Evolutionary conservation across 2,888 invertebrate species (phyloP), one percentile per base, ranked within the genome.

Genomic region (Acanthacorydalis orientalis): DNA sequence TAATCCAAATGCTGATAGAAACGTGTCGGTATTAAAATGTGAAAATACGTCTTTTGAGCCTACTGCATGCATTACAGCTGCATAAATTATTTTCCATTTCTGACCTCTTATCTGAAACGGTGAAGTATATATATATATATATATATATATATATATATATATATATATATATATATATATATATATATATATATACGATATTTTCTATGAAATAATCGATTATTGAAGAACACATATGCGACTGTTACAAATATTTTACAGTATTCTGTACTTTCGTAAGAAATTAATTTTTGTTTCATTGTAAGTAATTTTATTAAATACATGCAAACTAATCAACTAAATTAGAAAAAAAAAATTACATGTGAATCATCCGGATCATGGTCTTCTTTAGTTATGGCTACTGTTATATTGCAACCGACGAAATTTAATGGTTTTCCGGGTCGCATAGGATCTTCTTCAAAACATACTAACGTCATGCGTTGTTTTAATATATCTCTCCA

Each of bases 391-490:
- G 16, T n/a, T 2, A 10, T 31, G 31, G 16, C 47, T 12, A 10
- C 37, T 31, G 15, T 43, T 43, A 43, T 37, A 15, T 49, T 49
- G 35, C 41, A 47, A 31, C 43, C 47, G 12, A 16, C 38, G 23
- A 37, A 43, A 41, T 12, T 38, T 37, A 43, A 9, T n/a, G 61
- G 57, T 50, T 62, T 57, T 4, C 58, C 59, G 15, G 58, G 57
- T 0, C 56, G 55, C 51, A 62, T 56, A 12, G 52, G 44, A 41
- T 49, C 49, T 16, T 63, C 59, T 33, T 58, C 55, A 40, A 63
- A 64, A 32, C 66, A 67, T 7, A 55, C 62, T 31, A 68, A 50
- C 2, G 57, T 52, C 9, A 62, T 48, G 34, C 61, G 61, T 48
- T 64, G 55, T 9, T 55, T 48, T n/a, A 68, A 34, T 10, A 55